Evolutionary conservation across 2,888 invertebrate genomes (phyloP).

Genomic region (Polymixis flavicincta): DNA sequence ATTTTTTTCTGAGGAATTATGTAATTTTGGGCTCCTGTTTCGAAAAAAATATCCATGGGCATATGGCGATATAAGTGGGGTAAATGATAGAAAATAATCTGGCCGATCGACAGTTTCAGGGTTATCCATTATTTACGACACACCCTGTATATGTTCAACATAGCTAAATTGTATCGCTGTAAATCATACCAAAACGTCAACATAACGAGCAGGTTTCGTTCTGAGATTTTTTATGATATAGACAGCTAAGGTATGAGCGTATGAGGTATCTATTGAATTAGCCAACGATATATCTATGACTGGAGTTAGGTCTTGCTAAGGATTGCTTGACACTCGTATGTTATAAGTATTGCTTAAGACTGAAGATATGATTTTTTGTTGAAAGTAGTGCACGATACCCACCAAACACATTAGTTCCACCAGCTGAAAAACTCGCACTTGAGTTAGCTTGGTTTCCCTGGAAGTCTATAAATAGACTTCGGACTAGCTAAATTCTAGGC

Average conservation of each 20-base stretch:
- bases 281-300: constrained; percentile 11
- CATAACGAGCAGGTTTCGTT: constrained; percentile 61
- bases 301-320: not conserved
- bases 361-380: not conserved
- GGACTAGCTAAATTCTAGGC: too few relatives aligned
- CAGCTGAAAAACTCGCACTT: too few relatives aligned
- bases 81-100: too few relatives aligned
- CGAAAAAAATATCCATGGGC: too few relatives aligned
- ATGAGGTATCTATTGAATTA: constrained; percentile 35
- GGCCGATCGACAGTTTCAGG: too few relatives aligned
- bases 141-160: constrained; percentile 16
- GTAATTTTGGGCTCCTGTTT: too few relatives aligned
- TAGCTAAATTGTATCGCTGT: constrained; percentile 28
- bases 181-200: constrained; percentile 65
- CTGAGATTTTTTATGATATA: constrained; percentile 55
- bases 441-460: too few relatives aligned
- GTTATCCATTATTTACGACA: too few relatives aligned
- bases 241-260: constrained; percentile 18
- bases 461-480: too few relatives aligned
- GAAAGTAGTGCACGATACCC: not conserved
- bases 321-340: not conserved
- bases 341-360: not conserved
- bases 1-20: too few relatives aligned
- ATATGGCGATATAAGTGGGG: too few relatives aligned
- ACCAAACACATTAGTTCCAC: too few relatives aligned